Percentiles rank a stretch among this genome's conserved stretches.
These are phyloP conservation scores for Chloroclystis v-ata DNA, from an alignment of 2,888 invertebrate genomes.

Conservation along the genomic window DNA sequence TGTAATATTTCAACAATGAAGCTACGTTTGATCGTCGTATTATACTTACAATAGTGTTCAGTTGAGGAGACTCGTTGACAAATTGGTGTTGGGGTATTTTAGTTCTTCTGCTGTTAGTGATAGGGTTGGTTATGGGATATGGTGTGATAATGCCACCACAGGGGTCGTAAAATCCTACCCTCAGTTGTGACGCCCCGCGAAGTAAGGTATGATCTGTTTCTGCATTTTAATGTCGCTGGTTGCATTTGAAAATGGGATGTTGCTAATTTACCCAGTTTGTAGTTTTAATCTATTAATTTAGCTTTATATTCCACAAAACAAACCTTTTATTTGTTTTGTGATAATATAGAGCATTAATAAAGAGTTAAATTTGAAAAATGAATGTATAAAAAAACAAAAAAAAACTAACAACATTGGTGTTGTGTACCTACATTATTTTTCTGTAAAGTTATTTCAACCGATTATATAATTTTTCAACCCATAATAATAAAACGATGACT, in stretches of 20 bases:
- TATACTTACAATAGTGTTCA: slow-evolving; percentile 74
- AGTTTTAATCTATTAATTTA: too few relatives aligned
- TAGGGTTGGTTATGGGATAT: slow-evolving; percentile 43
- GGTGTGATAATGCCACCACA: slow-evolving; percentile 59
- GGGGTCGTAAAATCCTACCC: slow-evolving; percentile 72
- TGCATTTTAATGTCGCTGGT: slow-evolving; percentile 54
- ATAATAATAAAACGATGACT: too few relatives aligned
- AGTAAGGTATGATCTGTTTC: slow-evolving; percentile 75
- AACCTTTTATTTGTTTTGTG: too few relatives aligned
- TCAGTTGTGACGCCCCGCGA: slow-evolving; percentile 74
- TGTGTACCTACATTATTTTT: too few relatives aligned
- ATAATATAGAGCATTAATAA: too few relatives aligned
- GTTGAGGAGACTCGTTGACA: slow-evolving; percentile 70
- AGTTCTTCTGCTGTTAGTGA: slow-evolving; percentile 34
- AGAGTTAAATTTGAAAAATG: too few relatives aligned
- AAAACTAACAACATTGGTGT: too few relatives aligned
- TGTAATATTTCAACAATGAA: slow-evolving; percentile 37
- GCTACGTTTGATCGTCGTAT: slow-evolving; percentile 73
- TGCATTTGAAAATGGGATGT: slow-evolving; percentile 11
- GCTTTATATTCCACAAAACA: too few relatives aligned
- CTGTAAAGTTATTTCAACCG: too few relatives aligned
- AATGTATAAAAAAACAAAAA: too few relatives aligned
- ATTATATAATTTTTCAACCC: too few relatives aligned
- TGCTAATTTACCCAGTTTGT: too few relatives aligned
- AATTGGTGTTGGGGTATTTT: slow-evolving; percentile 41